A percentile compares a stretch with the other conserved stretches of the same genome.
phyloP scores from a whole-genome alignment of 2,113 vertebrate genomes.

The Callipepla squamata region DNA sequence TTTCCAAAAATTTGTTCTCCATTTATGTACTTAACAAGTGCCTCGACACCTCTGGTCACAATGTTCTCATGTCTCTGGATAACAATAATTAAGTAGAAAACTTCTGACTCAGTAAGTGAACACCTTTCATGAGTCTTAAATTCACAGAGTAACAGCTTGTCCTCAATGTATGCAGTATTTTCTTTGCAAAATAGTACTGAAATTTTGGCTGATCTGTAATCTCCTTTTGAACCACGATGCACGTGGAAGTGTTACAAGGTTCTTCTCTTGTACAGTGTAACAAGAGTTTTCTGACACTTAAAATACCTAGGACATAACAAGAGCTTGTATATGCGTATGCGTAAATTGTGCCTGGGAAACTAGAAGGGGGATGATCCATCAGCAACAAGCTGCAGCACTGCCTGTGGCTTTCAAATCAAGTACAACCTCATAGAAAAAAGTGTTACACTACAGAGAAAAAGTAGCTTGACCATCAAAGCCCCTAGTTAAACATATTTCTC shows the following conservation, averaged over 20 bases:
- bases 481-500: not conserved
- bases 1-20: too few species aligned
- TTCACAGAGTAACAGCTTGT: not conserved
- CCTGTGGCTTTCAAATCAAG: constrained; percentile 39
- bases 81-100: not conserved
- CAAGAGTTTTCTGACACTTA: constrained; percentile 51
- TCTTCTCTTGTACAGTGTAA: constrained; percentile 12
- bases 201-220: not conserved
- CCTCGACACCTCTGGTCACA: not conserved
- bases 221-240: not conserved
- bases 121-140: not conserved
- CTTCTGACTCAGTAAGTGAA: not conserved
- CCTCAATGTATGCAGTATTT: not conserved
- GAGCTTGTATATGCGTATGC: constrained; percentile 35
- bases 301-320: constrained; percentile 35
- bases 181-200: not conserved
- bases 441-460: not conserved
- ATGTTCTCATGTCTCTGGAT: not conserved
- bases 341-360: constrained; percentile 38
- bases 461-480: not conserved
- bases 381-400: constrained; percentile 24
- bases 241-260: not conserved
- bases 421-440: not conserved
- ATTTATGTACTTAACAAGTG: not conserved
- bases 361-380: constrained; percentile 44